Evolutionary conservation across 2,888 invertebrate species (phyloP).

Genomic region (Acrocera orbiculus): DNA sequence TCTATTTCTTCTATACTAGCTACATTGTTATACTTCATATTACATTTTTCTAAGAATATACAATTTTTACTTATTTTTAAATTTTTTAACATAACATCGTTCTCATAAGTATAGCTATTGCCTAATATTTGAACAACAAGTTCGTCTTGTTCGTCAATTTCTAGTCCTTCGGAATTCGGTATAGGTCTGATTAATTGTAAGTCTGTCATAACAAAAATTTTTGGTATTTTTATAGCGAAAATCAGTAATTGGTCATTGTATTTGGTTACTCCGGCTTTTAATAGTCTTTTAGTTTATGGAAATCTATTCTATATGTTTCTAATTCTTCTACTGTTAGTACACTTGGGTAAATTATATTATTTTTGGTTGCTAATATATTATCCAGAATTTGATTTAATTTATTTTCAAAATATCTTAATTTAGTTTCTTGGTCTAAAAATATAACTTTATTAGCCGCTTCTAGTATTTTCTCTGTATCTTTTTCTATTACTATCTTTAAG

Average conservation of each 20-base stretch:
- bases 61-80: conserved; percentile 4
- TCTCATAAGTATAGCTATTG: conserved; percentile 1
- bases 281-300: conserved; percentile 7
- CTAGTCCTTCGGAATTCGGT: background rate
- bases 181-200: no score
- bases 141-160: conserved; percentile 1
- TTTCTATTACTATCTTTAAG: conserved; percentile 4
- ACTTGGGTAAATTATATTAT: conserved; percentile 8
- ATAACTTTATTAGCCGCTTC: conserved; percentile 5
- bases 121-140: conserved; percentile 2
- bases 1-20: conserved; percentile 6
- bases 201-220: no score
- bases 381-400: conserved; percentile 9
- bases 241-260: conserved; percentile 1
- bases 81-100: background rate
- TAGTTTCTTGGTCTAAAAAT: conserved; percentile 6
- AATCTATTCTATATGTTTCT: conserved; percentile 4
- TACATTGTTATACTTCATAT: conserved; percentile 4
- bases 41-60: conserved; percentile 2
- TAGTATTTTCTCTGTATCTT: conserved; percentile 6
- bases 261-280: conserved; percentile 6
- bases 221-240: conserved; percentile 1
- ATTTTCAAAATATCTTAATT: conserved; percentile 7
- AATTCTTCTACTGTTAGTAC: conserved; percentile 6
- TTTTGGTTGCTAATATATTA: conserved; percentile 4